Evolutionary conservation across 1,140 invertebrate genomes (phyloP).

Genomic region (Listronotus oregonensis): DNA sequence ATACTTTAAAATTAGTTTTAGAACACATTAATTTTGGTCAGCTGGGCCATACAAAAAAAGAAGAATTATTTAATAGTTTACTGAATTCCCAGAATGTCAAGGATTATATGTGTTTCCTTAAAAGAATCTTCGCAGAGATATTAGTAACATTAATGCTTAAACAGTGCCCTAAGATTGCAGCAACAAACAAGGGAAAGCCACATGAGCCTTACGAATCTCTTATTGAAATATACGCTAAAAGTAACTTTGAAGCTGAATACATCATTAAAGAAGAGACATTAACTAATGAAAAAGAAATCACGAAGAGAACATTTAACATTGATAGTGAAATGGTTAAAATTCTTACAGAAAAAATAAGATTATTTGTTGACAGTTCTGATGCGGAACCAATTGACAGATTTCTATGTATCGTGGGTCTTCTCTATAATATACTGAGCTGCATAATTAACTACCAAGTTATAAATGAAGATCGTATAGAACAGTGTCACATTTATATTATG

Average conservation of each 20-base stretch:
- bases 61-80: conserved; percentile 44
- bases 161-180: conserved; percentile 40
- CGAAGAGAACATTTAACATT: conserved; percentile 16
- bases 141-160: conserved; percentile 47
- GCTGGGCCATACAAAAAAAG: conserved; percentile 19
- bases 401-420: conserved; percentile 29
- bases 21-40: conserved; percentile 21
- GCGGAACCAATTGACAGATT: conserved; percentile 11
- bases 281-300: conserved; percentile 16
- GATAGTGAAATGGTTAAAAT: conserved; percentile 16
- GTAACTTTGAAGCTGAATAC: conserved; percentile 36
- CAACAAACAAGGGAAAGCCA: conserved; percentile 6
- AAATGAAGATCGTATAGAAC: conserved; percentile 18
- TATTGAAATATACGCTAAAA: conserved; percentile 41
- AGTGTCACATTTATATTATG: conserved; percentile 15
- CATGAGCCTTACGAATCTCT: conserved; percentile 24
- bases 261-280: background rate
- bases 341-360: conserved; percentile 24
- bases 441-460: conserved; percentile 30
- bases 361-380: conserved; percentile 6
- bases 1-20: conserved; percentile 52
- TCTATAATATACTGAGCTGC: conserved; percentile 35
- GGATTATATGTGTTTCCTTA: conserved; percentile 31
- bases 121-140: conserved; percentile 41
- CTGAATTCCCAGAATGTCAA: conserved; percentile 37